Evolutionary conservation across 92 coral and sea anemone genomes (phyloP).

Genomic region (Siderastrea siderea): DNA sequence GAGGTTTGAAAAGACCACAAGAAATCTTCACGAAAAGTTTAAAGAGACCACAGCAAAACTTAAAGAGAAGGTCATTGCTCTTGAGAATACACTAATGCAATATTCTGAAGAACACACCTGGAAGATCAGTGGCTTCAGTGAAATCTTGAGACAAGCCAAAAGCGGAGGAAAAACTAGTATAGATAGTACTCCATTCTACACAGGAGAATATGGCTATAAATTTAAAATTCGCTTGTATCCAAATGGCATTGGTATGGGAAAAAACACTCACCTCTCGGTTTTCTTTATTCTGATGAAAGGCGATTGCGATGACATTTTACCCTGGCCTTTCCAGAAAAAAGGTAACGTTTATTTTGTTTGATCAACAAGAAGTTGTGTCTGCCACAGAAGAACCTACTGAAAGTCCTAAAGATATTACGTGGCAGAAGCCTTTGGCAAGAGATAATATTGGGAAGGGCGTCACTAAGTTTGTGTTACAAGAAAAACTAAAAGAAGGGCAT

Average conservation of each 20-base stretch:
- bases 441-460: too few relatives aligned
- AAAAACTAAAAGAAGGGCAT: too few relatives aligned
- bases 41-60: too few relatives aligned
- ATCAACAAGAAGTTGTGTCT: too few relatives aligned
- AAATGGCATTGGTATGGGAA: slow-evolving; percentile 1
- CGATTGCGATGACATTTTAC: slow-evolving; percentile 36
- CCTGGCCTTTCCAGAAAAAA: too few relatives aligned
- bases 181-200: slow-evolving; percentile 48
- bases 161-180: neutral
- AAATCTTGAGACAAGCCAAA: slow-evolving; percentile 4
- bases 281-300: slow-evolving; percentile 44
- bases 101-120: slow-evolving; percentile 8
- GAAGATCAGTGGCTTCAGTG: slow-evolving; percentile 33
- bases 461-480: too few relatives aligned
- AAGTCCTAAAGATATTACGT: too few relatives aligned
- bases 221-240: slow-evolving; percentile 31
- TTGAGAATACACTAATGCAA: neutral
- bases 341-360: too few relatives aligned
- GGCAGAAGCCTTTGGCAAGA: too few relatives aligned
- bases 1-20: too few relatives aligned
- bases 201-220: slow-evolving; percentile 56
- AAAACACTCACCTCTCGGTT: slow-evolving; percentile 35
- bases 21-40: too few relatives aligned
- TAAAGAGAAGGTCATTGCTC: neutral
- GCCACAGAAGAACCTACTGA: too few relatives aligned